Conservation (phyloP, 1,140 invertebrate species). For the Homalodisca vitripennis region DNA sequence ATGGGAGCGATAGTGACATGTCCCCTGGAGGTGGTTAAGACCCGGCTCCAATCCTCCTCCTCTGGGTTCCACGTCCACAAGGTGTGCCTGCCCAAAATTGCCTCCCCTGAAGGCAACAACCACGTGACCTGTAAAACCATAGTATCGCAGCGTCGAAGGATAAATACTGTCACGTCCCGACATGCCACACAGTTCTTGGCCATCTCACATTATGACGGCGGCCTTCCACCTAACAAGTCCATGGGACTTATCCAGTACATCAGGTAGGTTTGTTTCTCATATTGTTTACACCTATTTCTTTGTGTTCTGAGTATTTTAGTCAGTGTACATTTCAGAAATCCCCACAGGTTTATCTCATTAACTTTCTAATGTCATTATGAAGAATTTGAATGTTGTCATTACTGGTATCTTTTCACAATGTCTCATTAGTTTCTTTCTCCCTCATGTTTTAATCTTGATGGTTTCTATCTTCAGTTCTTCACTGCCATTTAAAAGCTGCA, state of each 20-base stretch:
- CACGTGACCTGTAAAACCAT: constrained; percentile 53
- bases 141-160: constrained; percentile 50
- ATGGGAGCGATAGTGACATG: constrained; percentile 95
- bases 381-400: too few relatives aligned
- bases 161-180: constrained; percentile 48
- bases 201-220: constrained; percentile 58
- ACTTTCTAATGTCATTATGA: too few relatives aligned
- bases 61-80: constrained; percentile 57
- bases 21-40: constrained; percentile 98
- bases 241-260: constrained; percentile 69
- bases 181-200: constrained; percentile 52
- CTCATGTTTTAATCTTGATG: too few relatives aligned
- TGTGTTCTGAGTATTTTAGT: too few relatives aligned
- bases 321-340: too few relatives aligned
- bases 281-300: too few relatives aligned
- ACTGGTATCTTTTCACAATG: too few relatives aligned
- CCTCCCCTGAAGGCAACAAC: constrained; percentile 49
- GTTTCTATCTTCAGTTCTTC: too few relatives aligned
- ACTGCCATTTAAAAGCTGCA: too few relatives aligned
- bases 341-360: too few relatives aligned
- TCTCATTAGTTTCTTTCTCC: too few relatives aligned
- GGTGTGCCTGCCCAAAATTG: constrained; percentile 47
- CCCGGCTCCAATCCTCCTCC: constrained; percentile 90
- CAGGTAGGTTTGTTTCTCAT: constrained; percentile 55
- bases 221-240: constrained; percentile 48